These are phyloP conservation scores for Leptinotarsa defecta DNA, from an alignment of 1,140 invertebrate genomes.

Conservation along the genomic window DNA sequence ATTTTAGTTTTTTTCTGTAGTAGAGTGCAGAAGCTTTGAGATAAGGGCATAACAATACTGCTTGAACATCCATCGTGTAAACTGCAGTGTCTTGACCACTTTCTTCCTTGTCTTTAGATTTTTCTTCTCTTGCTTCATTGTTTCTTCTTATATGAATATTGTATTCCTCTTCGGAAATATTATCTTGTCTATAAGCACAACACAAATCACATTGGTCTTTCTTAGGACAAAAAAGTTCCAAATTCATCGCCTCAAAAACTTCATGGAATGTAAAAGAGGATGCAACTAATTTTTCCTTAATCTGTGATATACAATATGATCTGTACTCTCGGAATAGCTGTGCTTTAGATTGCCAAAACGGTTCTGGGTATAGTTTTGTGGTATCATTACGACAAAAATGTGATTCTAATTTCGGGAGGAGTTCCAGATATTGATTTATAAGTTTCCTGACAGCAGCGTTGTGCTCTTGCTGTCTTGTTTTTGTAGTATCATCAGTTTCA, in stretches of 20 bases:
- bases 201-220: slow-evolving; percentile 36
- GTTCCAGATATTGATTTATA: slow-evolving; percentile 10
- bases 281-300: slow-evolving; percentile 12
- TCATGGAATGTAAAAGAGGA: slow-evolving; percentile 20
- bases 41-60: slow-evolving; percentile 28
- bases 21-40: slow-evolving; percentile 30
- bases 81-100: slow-evolving; percentile 19
- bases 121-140: slow-evolving; percentile 28
- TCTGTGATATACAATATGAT: slow-evolving; percentile 9
- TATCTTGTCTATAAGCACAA: slow-evolving; percentile 23
- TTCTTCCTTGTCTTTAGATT: slow-evolving; percentile 27
- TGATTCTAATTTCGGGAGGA: not conserved
- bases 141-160: slow-evolving; percentile 25
- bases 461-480: not conserved
- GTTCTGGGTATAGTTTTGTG: not conserved
- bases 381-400: not conserved
- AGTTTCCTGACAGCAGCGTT: not conserved
- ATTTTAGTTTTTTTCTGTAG: slow-evolving; percentile 29
- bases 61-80: slow-evolving; percentile 31
- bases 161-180: slow-evolving; percentile 27
- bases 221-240: slow-evolving; percentile 25
- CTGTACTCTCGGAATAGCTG: slow-evolving; percentile 8
- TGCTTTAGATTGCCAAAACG: slow-evolving; percentile 7
- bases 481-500: not conserved
- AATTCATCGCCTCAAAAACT: slow-evolving; percentile 15